Evolutionary conservation across 2,797 vertebrate species (phyloP).

Genomic region (Acipenser oxyrinchus): DNA sequence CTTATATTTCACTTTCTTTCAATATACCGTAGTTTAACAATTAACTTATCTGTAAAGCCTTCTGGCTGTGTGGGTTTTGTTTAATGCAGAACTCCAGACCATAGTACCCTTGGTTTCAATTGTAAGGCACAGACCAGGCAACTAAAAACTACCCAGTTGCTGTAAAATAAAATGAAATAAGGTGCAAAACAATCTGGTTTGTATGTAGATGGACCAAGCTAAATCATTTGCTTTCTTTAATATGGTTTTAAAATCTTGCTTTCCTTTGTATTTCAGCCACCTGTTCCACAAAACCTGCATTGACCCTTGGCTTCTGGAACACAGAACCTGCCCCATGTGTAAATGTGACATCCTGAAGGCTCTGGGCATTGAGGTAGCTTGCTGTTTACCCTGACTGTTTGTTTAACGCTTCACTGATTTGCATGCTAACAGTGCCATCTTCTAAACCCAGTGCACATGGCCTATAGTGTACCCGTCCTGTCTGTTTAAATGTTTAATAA

Average conservation of each 20-base stretch:
- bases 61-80: too few species aligned
- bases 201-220: background rate
- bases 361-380: conserved; percentile 71
- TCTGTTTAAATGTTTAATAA: too few species aligned
- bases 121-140: background rate
- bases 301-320: conserved; percentile 88
- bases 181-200: too few species aligned
- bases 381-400: background rate
- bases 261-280: conserved; percentile 55
- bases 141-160: background rate
- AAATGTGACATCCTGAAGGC: conserved; percentile 88
- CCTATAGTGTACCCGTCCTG: too few species aligned
- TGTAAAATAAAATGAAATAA: background rate
- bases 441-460: too few species aligned
- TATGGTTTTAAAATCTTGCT: conserved; percentile 11
- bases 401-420: background rate
- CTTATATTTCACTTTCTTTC: too few species aligned
- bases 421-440: too few species aligned
- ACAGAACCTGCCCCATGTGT: conserved; percentile 89
- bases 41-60: too few species aligned
- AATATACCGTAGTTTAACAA: too few species aligned
- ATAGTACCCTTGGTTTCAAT: too few species aligned
- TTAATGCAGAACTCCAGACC: too few species aligned
- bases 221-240: background rate
- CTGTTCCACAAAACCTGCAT: conserved; percentile 88